phyloP scores from a whole-genome alignment of 2,113 vertebrate species.

The Hypomesus transpacificus region DNA sequence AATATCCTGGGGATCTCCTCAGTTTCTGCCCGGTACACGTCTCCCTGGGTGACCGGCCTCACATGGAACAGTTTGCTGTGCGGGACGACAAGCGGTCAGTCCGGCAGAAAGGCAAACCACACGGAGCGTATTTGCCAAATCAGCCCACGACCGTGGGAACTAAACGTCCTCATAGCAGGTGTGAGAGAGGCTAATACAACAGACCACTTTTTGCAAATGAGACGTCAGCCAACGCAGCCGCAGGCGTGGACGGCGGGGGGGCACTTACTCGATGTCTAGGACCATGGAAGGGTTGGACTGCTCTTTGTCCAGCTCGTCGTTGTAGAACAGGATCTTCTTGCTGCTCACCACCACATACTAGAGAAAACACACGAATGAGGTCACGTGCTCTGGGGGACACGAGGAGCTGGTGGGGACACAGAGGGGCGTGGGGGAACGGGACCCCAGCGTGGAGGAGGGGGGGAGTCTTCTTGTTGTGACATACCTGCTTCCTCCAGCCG shows the following conservation, averaged over 20 bases:
- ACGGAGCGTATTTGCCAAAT: too few relatives aligned
- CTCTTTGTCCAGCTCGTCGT: slow-evolving; percentile 96
- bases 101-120: neutral
- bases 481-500: slow-evolving; percentile 98
- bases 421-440: too few relatives aligned
- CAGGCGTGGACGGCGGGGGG: too few relatives aligned
- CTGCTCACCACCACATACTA: slow-evolving; percentile 99
- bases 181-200: too few relatives aligned
- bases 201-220: too few relatives aligned
- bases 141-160: too few relatives aligned
- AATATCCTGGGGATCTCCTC: slow-evolving; percentile 99
- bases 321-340: slow-evolving; percentile 98
- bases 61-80: slow-evolving; percentile 96
- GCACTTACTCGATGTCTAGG: slow-evolving; percentile 95
- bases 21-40: slow-evolving; percentile 96
- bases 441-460: too few relatives aligned
- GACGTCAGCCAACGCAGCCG: too few relatives aligned
- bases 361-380: slow-evolving; percentile 34
- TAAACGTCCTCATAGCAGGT: too few relatives aligned
- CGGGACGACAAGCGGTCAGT: neutral
- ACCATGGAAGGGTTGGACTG: slow-evolving; percentile 98
- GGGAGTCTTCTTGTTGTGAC: neutral
- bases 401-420: neutral
- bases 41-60: slow-evolving; percentile 96
- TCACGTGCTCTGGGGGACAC: slow-evolving; percentile 33